A percentile compares a stretch with the other conserved stretches of the same genome.
Conservation (phyloP, 2,113 vertebrate genomes). For the Strigops habroptila region DNA sequence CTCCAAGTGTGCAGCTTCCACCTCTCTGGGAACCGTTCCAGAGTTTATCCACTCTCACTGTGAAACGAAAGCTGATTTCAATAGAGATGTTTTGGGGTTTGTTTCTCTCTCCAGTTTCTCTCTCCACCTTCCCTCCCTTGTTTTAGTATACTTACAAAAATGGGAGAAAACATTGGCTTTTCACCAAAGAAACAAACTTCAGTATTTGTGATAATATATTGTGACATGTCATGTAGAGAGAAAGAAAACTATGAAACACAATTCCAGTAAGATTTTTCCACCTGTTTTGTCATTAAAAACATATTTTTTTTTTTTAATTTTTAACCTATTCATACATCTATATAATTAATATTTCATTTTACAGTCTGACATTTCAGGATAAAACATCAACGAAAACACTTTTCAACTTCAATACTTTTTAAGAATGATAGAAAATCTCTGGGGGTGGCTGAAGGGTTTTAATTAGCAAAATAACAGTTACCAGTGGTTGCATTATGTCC, state of each 20-base stretch:
- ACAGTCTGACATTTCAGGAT: not conserved
- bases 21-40: not conserved
- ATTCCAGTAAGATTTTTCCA: not conserved
- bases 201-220: not conserved
- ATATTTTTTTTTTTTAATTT: not conserved
- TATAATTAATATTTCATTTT: not conserved
- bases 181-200: not conserved
- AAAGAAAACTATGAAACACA: not conserved
- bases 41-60: not conserved
- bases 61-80: not conserved
- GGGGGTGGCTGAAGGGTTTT: not conserved
- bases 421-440: not conserved
- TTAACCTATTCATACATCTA: not conserved
- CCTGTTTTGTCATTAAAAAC: not conserved
- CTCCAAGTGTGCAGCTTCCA: not conserved
- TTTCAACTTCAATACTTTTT: not conserved
- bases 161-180: not conserved
- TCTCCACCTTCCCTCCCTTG: rapidly evolving
- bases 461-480: not conserved
- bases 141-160: not conserved
- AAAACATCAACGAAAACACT: not conserved
- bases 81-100: not conserved
- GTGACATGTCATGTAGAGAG: not conserved
- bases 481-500: not conserved
- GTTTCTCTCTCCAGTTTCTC: rapidly evolving